Base-by-base conservation (phyloP, 2,113 vertebrate species). In the Oncorhynchus gorbuscha region DNA sequence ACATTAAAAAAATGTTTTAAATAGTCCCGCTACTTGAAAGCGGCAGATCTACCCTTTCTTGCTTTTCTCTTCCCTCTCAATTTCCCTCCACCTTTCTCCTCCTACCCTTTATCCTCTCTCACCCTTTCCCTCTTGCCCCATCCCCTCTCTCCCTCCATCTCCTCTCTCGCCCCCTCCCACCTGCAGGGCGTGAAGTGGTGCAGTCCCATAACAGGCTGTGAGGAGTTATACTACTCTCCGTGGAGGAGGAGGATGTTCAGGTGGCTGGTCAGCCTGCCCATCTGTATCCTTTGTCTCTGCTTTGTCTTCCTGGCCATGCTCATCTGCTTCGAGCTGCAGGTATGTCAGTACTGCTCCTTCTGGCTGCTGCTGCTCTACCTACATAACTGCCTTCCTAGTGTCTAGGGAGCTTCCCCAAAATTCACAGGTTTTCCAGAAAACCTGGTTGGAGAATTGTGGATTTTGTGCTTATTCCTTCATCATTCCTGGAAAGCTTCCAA, bases 321-420 rank as follows among this genome's bases (percentile, higher is more conserved):
- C 58, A 95, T 95, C 92, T 99, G 97, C 94, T 96, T 99, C 79
- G 96, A 97, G 92, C 94, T 99, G 86, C 97, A 99, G 97, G 97
- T 45, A 45, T 9, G 39, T 97, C 78, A 80, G 92, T 79, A 65
- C 16, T 16, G 51, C 4, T 18, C 48, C 65, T 55, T 26, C 75
- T 58, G 16, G 69, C 75, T 69, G 30, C 69, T n/a, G 45, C 48
- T n/a, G 49, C 64, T 7, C 18, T 16, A 4, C 14, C 22, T 48
- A 28, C 62, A 66, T 58, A 14, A 58, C 55, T 18, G 55, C 14
- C 16, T 58, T 16, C 55, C 55, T 58, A 20, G 16, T 58, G 55
- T 58, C 55, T 58, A 58, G 20, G 55, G 55, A 58, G 20, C 22
- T 3, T 45, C 11, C 39, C 39, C 39, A 45, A 45, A 45, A 45